Base-by-base conservation (phyloP, 2,113 vertebrate genomes). In the Bubalus kerabau region DNA sequence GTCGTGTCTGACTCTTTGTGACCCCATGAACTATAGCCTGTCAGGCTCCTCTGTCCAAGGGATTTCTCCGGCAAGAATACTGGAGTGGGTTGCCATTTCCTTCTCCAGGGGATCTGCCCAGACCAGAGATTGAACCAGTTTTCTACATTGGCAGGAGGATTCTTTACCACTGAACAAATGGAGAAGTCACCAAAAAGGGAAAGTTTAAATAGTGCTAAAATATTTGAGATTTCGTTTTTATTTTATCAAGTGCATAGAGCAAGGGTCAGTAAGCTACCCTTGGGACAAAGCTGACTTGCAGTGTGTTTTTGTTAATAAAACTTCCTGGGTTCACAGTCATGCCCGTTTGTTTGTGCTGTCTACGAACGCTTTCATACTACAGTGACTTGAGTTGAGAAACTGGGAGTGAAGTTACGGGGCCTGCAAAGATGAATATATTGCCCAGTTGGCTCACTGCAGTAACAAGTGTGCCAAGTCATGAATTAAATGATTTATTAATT, bases 161-260 rank as follows among this genome's bases (percentile, higher is more conserved):
- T 74, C 21, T 40, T 74, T 40, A 23, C 36, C 11, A 23, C 17
- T 74, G 11, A 74, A 4, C 36, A 36, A 74, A 36, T 24, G 21
- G 36, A 40, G n/a, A 74, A 74, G 21, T 5, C 21, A 3, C 21
- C 36, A 3, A 74, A 40, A 40, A 71, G 21, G 46, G 12, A 54
- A 43, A 50, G 36, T 46, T 88, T 91, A 57, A 87, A 85, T 62
- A 48, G 36, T 7, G 36, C 52, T 93, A 89, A 96, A 81, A 36
- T 57, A 43, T 57, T 57, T 40, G 30, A 86, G 21, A 9, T 74
- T 12, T 95, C n/a, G 6, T 36, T 84, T 88, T 86, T 13, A 32
- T 59, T 74, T 89, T 82, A 87, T 92, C 15, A 48, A 82, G 14
- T 60, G 36, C 57, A 43, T 86, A 60, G 78, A 91, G 30, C 8